phyloP scores from a whole-genome alignment of 2,113 vertebrate species.

The Rhinichthys klamathensis region DNA sequence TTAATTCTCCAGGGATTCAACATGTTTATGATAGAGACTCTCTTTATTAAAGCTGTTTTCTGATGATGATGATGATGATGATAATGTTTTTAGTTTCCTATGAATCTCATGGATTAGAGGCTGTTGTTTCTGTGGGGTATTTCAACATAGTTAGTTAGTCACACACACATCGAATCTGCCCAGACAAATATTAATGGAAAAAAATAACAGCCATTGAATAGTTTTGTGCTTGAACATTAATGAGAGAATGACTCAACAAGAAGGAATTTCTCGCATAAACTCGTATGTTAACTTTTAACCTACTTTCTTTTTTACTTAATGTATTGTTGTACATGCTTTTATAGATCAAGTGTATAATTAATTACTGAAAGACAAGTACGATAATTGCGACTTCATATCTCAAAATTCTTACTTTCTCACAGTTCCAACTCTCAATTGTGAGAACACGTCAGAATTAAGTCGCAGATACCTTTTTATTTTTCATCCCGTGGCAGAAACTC shows the following conservation, averaged over 20 bases:
- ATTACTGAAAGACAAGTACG: too few relatives aligned
- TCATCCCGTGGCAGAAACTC: too few relatives aligned
- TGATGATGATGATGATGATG: background rate
- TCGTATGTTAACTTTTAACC: too few relatives aligned
- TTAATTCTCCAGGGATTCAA: background rate
- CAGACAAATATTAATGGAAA: background rate
- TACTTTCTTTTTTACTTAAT: background rate
- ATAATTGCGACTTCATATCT: too few relatives aligned
- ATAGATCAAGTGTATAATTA: background rate
- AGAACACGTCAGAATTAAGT: too few relatives aligned
- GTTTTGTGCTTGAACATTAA: background rate
- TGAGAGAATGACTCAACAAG: background rate
- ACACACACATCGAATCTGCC: background rate
- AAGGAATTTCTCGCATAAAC: background rate
- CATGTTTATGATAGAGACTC: too few relatives aligned
- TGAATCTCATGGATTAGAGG: background rate
- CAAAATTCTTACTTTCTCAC: too few relatives aligned
- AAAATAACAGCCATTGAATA: background rate
- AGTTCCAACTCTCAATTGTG: too few relatives aligned
- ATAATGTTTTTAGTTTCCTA: background rate
- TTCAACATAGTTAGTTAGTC: background rate
- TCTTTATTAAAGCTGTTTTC: background rate
- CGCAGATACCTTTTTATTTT: too few relatives aligned
- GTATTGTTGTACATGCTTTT: background rate
- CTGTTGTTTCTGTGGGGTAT: background rate